These are phyloP conservation scores for Calosoma granatense DNA, from an alignment of 1,140 invertebrate genomes.

Conservation along the genomic window DNA sequence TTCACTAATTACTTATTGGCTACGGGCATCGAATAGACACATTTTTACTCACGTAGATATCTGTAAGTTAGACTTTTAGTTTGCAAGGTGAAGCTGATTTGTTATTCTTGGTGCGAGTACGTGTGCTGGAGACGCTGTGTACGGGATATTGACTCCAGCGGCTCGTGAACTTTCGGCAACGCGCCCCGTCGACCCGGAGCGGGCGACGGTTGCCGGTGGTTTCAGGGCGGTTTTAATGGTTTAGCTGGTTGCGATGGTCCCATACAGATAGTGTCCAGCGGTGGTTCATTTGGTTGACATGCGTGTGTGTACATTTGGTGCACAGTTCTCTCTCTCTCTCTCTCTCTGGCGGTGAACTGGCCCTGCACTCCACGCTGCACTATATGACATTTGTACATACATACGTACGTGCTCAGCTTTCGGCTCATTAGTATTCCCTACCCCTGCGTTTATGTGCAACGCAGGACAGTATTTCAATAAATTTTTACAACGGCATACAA, in stretches of 20 bases:
- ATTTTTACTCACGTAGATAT: too few species aligned
- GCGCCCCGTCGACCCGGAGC: too few species aligned
- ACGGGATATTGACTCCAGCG: background rate
- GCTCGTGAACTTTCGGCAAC: background rate
- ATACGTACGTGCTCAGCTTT: background rate
- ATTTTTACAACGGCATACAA: too few species aligned
- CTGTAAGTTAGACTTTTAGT: too few species aligned
- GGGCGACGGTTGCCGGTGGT: background rate
- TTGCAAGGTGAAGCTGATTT: too few species aligned
- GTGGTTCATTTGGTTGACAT: background rate
- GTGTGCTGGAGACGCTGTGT: too few species aligned
- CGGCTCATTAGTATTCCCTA: background rate
- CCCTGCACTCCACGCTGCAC: background rate
- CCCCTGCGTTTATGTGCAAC: background rate
- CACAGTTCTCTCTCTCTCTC: too few species aligned
- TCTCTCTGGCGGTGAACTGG: too few species aligned
- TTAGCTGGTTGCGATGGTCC: background rate
- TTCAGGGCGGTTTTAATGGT: background rate
- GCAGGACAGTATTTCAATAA: too few species aligned
- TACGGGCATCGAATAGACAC: too few species aligned
- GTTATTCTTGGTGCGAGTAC: too few species aligned
- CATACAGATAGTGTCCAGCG: background rate
- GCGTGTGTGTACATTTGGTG: background rate
- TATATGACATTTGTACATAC: background rate
- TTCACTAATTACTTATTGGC: too few species aligned